These are phyloP conservation scores for Ostrea edulis DNA, from an alignment of 1,140 invertebrate species.

Conservation along the genomic window DNA sequence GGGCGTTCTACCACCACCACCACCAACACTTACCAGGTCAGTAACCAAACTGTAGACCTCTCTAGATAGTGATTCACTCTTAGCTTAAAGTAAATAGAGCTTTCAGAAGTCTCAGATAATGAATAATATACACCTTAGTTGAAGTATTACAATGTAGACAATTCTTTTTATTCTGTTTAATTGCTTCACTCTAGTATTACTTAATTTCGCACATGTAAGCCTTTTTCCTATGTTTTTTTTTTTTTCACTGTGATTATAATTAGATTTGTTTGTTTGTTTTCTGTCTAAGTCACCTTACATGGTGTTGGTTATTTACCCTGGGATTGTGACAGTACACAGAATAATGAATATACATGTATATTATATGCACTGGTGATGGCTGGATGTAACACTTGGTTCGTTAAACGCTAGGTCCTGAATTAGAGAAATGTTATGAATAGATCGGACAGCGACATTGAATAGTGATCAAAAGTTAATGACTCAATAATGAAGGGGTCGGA, in stretches of 20 bases:
- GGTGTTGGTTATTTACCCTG: background rate
- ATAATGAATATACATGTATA: background rate
- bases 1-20: constrained; percentile 53
- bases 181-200: background rate
- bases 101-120: background rate
- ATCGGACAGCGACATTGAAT: no score
- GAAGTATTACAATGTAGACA: background rate
- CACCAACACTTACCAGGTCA: constrained; percentile 50
- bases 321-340: background rate
- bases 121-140: background rate
- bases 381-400: no score
- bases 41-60: background rate
- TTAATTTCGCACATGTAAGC: background rate
- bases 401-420: no score
- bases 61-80: background rate
- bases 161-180: background rate
- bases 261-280: no score
- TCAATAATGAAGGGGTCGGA: no score
- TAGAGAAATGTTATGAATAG: no score
- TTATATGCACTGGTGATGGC: no score
- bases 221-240: background rate
- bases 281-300: background rate
- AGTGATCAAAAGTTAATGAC: no score
- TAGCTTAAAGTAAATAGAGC: background rate
- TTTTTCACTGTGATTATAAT: no score